Base-by-base conservation (phyloP, 2,797 vertebrate genomes). In the Epinephelus awoara region DNA sequence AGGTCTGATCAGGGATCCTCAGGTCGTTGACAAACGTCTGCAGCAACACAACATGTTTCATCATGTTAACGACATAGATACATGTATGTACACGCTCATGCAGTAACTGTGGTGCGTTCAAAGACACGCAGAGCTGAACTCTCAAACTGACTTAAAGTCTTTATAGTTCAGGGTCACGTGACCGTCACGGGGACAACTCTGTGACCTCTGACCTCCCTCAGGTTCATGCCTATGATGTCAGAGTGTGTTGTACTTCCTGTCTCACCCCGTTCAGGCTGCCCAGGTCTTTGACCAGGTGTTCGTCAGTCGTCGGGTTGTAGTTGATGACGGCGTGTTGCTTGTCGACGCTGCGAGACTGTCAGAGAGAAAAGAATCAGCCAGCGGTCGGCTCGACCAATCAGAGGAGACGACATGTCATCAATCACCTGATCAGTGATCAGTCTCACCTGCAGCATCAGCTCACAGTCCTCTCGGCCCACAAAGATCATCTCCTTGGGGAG, bases 401-500 rank as follows among this genome's bases (percentile, higher is more conserved):
- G 13, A 46, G 4, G 3, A 46, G 34, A 15, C 12, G 4, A 47
- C 46, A 18, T 4, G 14, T 46, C 21, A 57, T 29, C 15, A 15
- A 46, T 62, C 12, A 44, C 23, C 25, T 56, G 54, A 19, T 44
- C 38, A 68, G 13, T 6, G 38, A n/a, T 0, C 44, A 64, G 19
- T 14, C 83, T 78, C 67, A 98, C 97, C 97, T 99, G 97, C 83
- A 99, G 95, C 97, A 99, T 99, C 72, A 99, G 96, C 92, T 99
- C 98, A 72, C 98, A 99, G 95, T 99, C 98, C 92, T 99, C 98
- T 77, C 98, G 95, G 84, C 98, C 98, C 82, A 99, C 98, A 75
- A 99, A 99, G 94, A 99, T 99, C 97, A 99, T 98, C 93, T 99
- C 98, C 81, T 94, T 94, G 65, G 98, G 98, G 87, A 99, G 96